phyloP scores from a whole-genome alignment of 2,113 vertebrate species.

The Ceyx cyanopectus region DNA sequence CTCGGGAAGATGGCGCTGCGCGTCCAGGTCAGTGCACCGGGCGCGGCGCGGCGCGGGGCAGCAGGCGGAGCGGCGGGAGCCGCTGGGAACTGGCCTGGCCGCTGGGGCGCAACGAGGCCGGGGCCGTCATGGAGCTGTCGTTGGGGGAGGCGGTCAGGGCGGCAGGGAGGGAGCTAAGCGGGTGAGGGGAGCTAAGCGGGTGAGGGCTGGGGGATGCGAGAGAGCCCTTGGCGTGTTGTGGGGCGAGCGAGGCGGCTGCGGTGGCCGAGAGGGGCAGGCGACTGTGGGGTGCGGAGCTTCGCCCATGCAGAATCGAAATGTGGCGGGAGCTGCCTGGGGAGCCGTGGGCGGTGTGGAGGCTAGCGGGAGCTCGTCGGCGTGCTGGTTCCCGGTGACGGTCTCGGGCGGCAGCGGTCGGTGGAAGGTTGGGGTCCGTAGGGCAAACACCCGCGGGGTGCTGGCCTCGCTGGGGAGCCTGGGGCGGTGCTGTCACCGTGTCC shows the following conservation, averaged over 20 bases:
- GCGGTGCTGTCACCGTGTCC: neutral
- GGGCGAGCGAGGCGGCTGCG: neutral
- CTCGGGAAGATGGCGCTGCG: constrained; percentile 68
- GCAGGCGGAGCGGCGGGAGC: neutral
- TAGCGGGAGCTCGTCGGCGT: neutral
- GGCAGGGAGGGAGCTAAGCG: neutral
- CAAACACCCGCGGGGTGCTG: neutral
- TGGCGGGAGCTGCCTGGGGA: no score
- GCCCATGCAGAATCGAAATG: no score
- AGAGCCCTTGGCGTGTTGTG: neutral
- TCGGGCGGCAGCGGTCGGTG: neutral
- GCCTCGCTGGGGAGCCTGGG: neutral
- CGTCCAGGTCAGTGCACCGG: constrained; percentile 56
- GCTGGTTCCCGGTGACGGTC: neutral
- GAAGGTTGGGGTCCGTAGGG: no score
- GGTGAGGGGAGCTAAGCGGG: no score
- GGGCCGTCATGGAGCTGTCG: neutral
- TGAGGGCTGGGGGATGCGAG: neutral
- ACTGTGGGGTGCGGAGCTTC: neutral
- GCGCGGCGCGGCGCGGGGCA: neutral
- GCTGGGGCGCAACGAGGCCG: neutral
- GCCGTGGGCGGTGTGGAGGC: neutral
- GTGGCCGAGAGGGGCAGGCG: neutral
- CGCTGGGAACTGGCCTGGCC: neutral
- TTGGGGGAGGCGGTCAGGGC: no score